Conservation (phyloP, 2,797 vertebrate genomes). For the Sciurus carolinensis region DNA sequence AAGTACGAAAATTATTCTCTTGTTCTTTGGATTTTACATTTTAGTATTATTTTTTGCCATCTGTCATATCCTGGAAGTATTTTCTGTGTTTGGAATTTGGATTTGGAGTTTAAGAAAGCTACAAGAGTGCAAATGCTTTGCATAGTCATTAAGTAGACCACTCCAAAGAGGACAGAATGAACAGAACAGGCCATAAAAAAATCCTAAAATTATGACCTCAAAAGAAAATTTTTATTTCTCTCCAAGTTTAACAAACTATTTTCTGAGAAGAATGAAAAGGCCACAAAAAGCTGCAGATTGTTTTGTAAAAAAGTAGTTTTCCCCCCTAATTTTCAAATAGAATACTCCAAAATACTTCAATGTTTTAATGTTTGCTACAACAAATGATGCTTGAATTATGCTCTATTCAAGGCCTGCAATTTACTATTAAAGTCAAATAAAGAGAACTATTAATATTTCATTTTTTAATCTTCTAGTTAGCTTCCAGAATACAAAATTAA, state of each 20-base stretch:
- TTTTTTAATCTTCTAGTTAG: constrained; percentile 42
- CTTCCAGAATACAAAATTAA: constrained; percentile 61
- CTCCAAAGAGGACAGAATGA: background rate
- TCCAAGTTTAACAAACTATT: background rate
- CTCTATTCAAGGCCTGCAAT: constrained; percentile 67
- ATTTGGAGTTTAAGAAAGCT: background rate
- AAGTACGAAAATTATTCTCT: background rate
- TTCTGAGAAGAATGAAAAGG: constrained; percentile 41
- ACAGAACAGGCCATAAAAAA: constrained; percentile 34
- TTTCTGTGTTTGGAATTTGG: background rate
- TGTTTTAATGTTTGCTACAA: constrained; percentile 49
- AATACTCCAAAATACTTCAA: constrained; percentile 62
- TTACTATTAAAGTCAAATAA: constrained; percentile 76
- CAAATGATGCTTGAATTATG: constrained; percentile 45
- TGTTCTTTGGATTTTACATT: background rate
- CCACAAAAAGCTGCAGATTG: background rate
- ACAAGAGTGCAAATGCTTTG: background rate
- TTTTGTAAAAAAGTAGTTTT: background rate
- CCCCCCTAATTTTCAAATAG: constrained; percentile 59
- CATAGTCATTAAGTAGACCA: background rate
- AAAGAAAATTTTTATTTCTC: constrained; percentile 45
- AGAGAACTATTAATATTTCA: constrained; percentile 52
- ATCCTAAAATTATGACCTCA: background rate
- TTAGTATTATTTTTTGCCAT: background rate
- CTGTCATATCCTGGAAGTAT: background rate